Evolutionary conservation across 2,888 invertebrate species (phyloP), one percentile per base, ranked within the genome.

Genomic region (Lepidocyrtoides sp.): DNA sequence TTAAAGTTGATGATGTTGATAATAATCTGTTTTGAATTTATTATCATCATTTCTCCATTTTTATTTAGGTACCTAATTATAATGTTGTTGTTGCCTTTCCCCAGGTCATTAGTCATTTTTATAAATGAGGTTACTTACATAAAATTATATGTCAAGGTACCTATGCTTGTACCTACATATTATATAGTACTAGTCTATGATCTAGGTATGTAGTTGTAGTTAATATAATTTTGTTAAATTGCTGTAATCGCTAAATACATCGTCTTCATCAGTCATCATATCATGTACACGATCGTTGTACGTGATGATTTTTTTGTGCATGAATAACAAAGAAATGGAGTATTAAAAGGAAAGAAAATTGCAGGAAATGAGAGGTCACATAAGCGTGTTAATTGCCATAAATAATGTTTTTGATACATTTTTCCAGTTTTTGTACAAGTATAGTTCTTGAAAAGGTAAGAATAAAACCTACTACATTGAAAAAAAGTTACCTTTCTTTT

Each of bases 71-170:
- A n/a, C n/a, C n/a, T n/a, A n/a, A n/a, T n/a, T n/a, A n/a, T n/a
- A 51, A 23, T 20, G 23, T 75, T 41, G 75, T 41, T 20, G 41
- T 75, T 75, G 14, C 44, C 69, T 75, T 44, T 75, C 44, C 48
- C 36, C 44, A 75, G 41, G 75, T 75, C 75, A 75, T 75, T 75
- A 75, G 41, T 75, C 23, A 75, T 75, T 60, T 60, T 60, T 60
- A 54, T 60, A 60, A 60, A 60, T 60, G 26, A 26, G 57, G 57
- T 23, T 60, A 8, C 17, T 5, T 51, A 51, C 2, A 2, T 51
- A 51, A 2, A 44, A 54, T 54, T n/a, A 54, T 54, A 17, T 54
- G 1, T 14, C n/a, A 12, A 54, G 7, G 54, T 54, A 17, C 54
- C 2, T 54, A n/a, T n/a, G n/a, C n/a, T n/a, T n/a, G n/a, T n/a